phyloP scores from a whole-genome alignment of 2,113 vertebrate genomes.

The Eptesicus fuscus region DNA sequence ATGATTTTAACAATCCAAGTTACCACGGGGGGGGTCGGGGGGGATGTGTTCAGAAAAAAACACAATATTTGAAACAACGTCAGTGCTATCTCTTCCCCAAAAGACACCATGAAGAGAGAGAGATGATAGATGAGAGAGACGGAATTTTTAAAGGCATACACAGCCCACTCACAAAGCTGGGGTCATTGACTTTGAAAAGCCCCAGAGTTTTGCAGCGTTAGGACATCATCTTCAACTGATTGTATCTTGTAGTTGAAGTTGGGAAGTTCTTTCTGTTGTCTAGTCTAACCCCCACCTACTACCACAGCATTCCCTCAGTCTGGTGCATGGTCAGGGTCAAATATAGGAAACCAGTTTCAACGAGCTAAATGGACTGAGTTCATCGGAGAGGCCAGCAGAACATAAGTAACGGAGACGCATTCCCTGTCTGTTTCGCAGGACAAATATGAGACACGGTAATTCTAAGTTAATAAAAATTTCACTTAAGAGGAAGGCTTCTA shows the following conservation, averaged over 20 bases:
- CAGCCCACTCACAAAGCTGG: background rate
- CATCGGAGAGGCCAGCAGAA: background rate
- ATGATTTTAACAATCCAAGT: background rate
- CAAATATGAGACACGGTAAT: background rate
- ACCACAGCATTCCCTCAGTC: background rate
- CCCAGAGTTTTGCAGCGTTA: background rate
- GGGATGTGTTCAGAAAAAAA: background rate
- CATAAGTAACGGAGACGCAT: background rate
- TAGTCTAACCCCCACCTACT: background rate
- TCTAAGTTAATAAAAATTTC: background rate
- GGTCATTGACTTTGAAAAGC: background rate
- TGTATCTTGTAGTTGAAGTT: background rate
- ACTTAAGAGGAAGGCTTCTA: constrained; percentile 14
- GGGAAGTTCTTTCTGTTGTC: background rate
- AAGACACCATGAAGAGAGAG: background rate
- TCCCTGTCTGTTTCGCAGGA: background rate
- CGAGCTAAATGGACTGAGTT: background rate
- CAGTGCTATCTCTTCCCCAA: background rate
- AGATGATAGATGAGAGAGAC: background rate
- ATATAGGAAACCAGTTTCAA: background rate
- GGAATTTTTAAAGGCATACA: background rate
- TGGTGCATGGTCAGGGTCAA: background rate
- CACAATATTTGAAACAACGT: background rate
- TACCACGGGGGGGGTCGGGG: background rate
- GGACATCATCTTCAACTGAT: background rate